Percentiles rank a stretch among this genome's conserved stretches.
Conservation (phyloP, 2,113 vertebrate genomes). For the Thomomys bottae region DNA sequence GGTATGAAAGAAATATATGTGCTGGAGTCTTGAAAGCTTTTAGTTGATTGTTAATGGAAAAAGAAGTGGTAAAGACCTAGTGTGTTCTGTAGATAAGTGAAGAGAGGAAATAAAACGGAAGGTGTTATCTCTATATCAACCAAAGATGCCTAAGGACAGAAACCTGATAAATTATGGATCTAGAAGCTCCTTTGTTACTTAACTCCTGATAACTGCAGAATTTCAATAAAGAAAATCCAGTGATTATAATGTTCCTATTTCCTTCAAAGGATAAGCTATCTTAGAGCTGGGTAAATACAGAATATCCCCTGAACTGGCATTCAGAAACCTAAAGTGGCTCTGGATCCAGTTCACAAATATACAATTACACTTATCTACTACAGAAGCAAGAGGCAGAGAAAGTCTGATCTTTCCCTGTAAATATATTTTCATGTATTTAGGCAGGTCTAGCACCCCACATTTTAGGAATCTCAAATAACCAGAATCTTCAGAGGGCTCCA, state of each 20-base stretch:
- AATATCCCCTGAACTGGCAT: neutral
- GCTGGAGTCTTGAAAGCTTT: neutral
- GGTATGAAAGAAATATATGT: neutral
- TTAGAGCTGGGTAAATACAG: neutral
- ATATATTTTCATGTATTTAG: neutral
- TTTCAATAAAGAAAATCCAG: neutral
- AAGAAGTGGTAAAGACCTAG: neutral
- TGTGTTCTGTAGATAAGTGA: neutral
- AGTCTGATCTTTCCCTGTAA: neutral
- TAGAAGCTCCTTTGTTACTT: neutral
- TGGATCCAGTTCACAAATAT: neutral
- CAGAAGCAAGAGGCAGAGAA: neutral
- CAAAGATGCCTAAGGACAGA: neutral
- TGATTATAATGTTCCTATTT: neutral
- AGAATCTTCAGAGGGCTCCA: neutral
- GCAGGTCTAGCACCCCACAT: neutral
- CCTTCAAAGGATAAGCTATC: neutral
- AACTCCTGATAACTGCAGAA: neutral
- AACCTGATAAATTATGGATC: neutral
- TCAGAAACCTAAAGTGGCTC: neutral
- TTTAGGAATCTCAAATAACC: neutral
- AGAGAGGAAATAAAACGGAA: neutral
- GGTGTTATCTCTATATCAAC: neutral
- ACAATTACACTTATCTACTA: neutral
- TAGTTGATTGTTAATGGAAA: no score